Conservation (phyloP, 2,113 vertebrate genomes). For the Percina caprodes region DNA sequence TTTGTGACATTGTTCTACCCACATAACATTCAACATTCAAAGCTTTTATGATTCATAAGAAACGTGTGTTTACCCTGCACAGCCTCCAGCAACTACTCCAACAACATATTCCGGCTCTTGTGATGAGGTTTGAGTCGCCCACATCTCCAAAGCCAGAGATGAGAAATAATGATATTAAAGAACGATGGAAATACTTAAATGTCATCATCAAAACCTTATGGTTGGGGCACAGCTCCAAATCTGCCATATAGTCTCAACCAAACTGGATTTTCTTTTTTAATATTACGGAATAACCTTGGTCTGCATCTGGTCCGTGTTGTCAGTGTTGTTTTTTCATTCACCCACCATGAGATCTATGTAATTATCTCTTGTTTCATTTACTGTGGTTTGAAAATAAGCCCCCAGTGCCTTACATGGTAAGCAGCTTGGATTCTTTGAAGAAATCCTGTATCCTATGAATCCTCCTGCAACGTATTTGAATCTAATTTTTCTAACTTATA, state of each 20-base stretch:
- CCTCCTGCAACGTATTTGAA: neutral
- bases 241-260: constrained; percentile 57
- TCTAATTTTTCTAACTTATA: constrained; percentile 23
- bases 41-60: constrained; percentile 38
- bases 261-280: constrained; percentile 52
- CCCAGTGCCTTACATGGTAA: constrained; percentile 52
- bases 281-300: constrained; percentile 39
- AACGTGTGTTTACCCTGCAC: constrained; percentile 47
- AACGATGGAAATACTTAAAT: constrained; percentile 62
- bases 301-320: constrained; percentile 65
- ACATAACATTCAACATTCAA: constrained; percentile 18
- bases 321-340: constrained; percentile 68
- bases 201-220: constrained; percentile 59
- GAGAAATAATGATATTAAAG: constrained; percentile 63
- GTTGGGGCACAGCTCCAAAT: constrained; percentile 45
- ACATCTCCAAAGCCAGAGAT: constrained; percentile 56
- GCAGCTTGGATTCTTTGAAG: constrained; percentile 44
- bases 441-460: constrained; percentile 37
- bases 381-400: constrained; percentile 69
- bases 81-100: constrained; percentile 37
- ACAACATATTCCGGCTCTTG: constrained; percentile 27
- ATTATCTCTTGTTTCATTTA: constrained; percentile 65
- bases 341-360: constrained; percentile 55
- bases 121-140: constrained; percentile 60
- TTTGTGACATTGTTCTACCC: neutral